Evolutionary conservation across 2,888 invertebrate species (phyloP).

Genomic region (Dasysyrphus albostriatus): DNA sequence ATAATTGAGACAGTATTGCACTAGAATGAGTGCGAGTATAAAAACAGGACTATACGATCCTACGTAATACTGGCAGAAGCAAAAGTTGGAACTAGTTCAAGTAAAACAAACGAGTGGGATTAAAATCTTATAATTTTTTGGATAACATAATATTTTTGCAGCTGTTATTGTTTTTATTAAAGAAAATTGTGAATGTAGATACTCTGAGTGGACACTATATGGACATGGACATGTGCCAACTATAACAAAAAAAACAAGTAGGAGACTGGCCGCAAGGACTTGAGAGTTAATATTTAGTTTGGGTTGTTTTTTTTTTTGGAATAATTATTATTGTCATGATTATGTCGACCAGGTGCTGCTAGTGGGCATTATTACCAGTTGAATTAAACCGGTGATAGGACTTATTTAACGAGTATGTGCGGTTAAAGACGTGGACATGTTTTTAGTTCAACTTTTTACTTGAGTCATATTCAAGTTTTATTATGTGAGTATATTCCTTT

Average conservation of each 20-base stretch:
- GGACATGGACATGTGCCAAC: conserved; percentile 41
- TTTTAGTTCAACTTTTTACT: conserved; percentile 43
- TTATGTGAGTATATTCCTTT: conserved; percentile 16
- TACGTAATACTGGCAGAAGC: not conserved
- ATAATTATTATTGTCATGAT: conserved; percentile 47
- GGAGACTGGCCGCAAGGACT: conserved; percentile 52
- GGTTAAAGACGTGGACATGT: conserved; percentile 14
- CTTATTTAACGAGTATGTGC: not conserved
- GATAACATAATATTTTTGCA: conserved; percentile 48
- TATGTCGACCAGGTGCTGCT: conserved; percentile 61
- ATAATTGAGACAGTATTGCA: conserved; percentile 20
- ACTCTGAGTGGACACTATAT: conserved; percentile 32
- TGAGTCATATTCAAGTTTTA: conserved; percentile 53
- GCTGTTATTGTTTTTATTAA: conserved; percentile 62
- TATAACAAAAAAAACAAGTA: conserved; percentile 13
- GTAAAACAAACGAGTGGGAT: conserved; percentile 48
- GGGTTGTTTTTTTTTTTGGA: not conserved
- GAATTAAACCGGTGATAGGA: conserved; percentile 55
- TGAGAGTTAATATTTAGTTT: conserved; percentile 20
- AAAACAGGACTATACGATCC: conserved; percentile 54
- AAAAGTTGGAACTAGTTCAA: conserved; percentile 60
- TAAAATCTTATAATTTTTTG: conserved; percentile 40
- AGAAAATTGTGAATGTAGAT: conserved; percentile 18
- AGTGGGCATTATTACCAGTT: conserved; percentile 37
- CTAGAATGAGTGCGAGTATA: conserved; percentile 1